A percentile compares a stretch with the other conserved stretches of the same genome.
Conservation (phyloP, 2,888 invertebrate species). For the Diachrysia chrysitis region DNA sequence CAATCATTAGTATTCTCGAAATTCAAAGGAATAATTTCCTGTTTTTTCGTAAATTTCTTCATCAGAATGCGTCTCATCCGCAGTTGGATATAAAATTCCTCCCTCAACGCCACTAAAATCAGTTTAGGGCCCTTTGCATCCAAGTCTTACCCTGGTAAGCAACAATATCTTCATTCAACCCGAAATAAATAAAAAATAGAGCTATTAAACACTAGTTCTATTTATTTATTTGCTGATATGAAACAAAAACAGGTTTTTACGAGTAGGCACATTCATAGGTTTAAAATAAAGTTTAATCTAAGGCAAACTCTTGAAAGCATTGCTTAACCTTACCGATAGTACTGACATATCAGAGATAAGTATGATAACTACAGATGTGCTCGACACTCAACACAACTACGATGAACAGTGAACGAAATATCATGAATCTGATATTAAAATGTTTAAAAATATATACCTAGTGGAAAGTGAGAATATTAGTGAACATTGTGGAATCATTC, state of each 20-base stretch:
- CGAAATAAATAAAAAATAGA: no score
- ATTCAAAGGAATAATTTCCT: no score
- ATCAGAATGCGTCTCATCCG: no score
- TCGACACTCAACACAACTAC: constrained; percentile 33
- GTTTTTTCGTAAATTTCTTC: no score
- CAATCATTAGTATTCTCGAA: no score
- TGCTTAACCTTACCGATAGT: constrained; percentile 55
- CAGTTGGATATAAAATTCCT: no score
- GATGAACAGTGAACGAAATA: constrained; percentile 28
- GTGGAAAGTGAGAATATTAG: constrained; percentile 23
- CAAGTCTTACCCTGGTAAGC: no score
- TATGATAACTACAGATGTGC: constrained; percentile 23
- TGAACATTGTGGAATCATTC: constrained; percentile 61
- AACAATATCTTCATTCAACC: no score
- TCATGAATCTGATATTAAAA: constrained; percentile 39
- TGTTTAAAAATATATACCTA: constrained; percentile 26
- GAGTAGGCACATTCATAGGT: constrained; percentile 2
- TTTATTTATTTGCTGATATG: no score
- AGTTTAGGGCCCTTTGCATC: no score
- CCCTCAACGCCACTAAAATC: no score
- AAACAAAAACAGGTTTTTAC: background rate
- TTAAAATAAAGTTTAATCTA: constrained; percentile 32
- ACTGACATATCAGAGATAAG: constrained; percentile 55
- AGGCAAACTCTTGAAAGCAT: constrained; percentile 29
- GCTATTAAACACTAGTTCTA: no score